phyloP scores from a whole-genome alignment of 2,797 vertebrate genomes.

The Hypotaenidia philippensis region DNA sequence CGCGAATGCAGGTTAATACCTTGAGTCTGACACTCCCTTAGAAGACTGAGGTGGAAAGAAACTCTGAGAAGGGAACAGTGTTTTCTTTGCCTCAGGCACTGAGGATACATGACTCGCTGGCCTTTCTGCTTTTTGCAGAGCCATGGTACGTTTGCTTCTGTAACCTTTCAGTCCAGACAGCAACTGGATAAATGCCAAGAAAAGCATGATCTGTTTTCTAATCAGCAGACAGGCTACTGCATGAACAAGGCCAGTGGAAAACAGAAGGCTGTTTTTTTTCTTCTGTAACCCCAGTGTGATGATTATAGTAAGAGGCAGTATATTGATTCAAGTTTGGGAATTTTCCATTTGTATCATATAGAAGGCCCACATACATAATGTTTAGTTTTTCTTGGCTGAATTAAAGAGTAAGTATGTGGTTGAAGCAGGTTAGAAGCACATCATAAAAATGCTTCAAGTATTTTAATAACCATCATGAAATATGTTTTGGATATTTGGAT shows the following conservation, averaged over 20 bases:
- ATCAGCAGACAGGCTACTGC: not conserved
- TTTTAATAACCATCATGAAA: not conserved
- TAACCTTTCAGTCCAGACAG: conserved; percentile 61
- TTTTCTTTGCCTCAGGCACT: conserved; percentile 31
- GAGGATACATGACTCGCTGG: not conserved
- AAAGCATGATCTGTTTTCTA: conserved; percentile 62
- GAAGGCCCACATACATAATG: not conserved
- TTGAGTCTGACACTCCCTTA: not conserved
- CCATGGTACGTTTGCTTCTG: conserved; percentile 1
- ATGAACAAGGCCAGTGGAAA: conserved; percentile 38
- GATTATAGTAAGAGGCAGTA: conserved; percentile 24
- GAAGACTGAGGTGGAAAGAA: conserved; percentile 29
- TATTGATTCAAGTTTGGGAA: conserved; percentile 22
- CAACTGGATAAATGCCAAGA: conserved; percentile 52
- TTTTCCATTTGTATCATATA: not conserved
- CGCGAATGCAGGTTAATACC: not conserved
- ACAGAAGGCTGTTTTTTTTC: conserved; percentile 2
- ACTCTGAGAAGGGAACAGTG: not conserved
- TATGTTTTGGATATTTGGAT: not conserved
- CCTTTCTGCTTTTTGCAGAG: conserved; percentile 37
- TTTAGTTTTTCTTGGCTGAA: not conserved
- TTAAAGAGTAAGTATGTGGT: not conserved
- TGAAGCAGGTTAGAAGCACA: not conserved
- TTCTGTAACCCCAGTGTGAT: not conserved
- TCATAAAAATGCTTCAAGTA: not conserved